Conservation (phyloP, 2,113 vertebrate species). For the Nothoprocta pentlandii region DNA sequence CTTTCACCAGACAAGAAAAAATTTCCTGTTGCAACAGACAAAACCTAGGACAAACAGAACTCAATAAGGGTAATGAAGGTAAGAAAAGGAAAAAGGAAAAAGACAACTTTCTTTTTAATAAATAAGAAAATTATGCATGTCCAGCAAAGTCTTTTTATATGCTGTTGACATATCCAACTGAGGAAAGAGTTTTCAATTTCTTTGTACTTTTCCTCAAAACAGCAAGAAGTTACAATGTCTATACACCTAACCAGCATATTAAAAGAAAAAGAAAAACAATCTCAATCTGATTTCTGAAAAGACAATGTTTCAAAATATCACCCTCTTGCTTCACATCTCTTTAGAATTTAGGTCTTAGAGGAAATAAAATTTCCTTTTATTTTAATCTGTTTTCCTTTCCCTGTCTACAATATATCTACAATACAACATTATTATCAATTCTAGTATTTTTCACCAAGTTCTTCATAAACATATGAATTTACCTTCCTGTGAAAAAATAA, state of each 20-base stretch:
- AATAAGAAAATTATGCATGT: not conserved
- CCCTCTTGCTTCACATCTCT: not conserved
- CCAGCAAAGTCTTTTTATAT: not conserved
- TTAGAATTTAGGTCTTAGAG: not conserved
- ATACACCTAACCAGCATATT: not conserved
- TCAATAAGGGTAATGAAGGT: not conserved
- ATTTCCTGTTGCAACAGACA: not conserved
- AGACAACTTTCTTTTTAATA: not conserved
- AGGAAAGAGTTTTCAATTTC: not conserved
- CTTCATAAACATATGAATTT: not conserved
- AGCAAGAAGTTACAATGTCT: not conserved
- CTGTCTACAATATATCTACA: not conserved
- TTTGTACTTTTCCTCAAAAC: not conserved
- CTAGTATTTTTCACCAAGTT: not conserved
- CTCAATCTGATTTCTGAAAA: not conserved
- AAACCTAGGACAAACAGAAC: not conserved
- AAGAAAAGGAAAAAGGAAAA: not conserved
- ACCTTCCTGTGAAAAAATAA: not conserved
- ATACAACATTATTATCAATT: not conserved
- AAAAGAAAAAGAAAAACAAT: not conserved
- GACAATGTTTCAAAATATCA: not conserved
- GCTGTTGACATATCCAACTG: not conserved
- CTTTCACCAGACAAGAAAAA: not conserved
- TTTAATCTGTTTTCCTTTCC: not conserved
- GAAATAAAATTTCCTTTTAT: not conserved